phyloP scores from a whole-genome alignment of 2,113 vertebrate species.

The Martes martes region DNA sequence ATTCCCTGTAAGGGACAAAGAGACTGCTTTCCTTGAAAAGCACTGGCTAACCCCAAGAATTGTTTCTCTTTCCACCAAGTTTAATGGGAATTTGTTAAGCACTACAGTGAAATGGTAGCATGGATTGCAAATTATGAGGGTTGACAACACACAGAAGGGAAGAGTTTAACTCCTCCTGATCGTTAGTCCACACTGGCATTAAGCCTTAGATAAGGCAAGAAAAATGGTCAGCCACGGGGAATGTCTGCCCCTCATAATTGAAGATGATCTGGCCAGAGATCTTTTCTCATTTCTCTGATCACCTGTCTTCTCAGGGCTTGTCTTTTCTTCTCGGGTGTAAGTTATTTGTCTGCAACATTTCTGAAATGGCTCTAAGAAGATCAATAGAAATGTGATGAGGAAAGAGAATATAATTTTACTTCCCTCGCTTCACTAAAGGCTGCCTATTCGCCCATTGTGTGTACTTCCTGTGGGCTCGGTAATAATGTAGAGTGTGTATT shows the following conservation, averaged over 20 bases:
- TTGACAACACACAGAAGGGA: conserved; percentile 34
- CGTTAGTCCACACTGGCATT: not conserved
- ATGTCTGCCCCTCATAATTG: not conserved
- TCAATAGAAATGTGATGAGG: conserved; percentile 43
- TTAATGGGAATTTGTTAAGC: not conserved
- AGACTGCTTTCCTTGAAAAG: not conserved
- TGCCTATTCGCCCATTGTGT: not conserved
- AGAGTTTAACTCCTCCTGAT: not conserved
- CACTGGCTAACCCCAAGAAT: not conserved
- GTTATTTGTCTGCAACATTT: conserved; percentile 59
- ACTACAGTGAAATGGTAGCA: not conserved
- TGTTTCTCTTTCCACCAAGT: not conserved
- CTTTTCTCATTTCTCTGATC: conserved; percentile 36
- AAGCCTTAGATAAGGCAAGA: conserved; percentile 59
- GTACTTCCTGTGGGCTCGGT: conserved; percentile 1
- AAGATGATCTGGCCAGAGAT: not conserved
- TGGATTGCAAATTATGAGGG: not conserved
- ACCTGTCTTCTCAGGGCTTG: not conserved
- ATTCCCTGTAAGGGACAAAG: not conserved
- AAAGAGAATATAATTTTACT: not conserved
- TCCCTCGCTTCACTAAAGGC: conserved; percentile 21
- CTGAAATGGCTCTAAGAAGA: conserved; percentile 54
- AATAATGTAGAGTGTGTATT: conserved; percentile 23
- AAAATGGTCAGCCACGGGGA: not conserved
- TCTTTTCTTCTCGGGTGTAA: conserved; percentile 50